A percentile compares a stretch with the other conserved stretches of the same genome.
phyloP scores from a whole-genome alignment of 2,888 invertebrate genomes.

The Pandemis heparana region DNA sequence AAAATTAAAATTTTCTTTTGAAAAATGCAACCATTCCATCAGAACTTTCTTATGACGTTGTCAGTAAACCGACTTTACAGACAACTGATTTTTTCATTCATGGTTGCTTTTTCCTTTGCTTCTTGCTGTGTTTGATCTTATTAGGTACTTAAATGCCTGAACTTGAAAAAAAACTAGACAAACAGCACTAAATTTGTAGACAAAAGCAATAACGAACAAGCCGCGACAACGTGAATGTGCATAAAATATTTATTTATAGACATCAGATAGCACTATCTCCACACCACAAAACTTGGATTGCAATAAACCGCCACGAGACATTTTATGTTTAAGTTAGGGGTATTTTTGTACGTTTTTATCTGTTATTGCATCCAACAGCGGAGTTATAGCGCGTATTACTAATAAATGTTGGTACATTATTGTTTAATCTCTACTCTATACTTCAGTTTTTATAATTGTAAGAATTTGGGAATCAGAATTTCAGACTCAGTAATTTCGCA shows the following conservation, averaged over 20 bases:
- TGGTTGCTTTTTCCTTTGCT: too few relatives aligned
- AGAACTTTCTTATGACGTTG: too few relatives aligned
- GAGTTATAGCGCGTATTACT: constrained; percentile 51
- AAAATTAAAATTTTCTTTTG: too few relatives aligned
- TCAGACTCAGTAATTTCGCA: background rate
- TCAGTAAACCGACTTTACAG: too few relatives aligned
- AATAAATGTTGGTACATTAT: constrained; percentile 18
- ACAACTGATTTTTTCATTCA: too few relatives aligned
- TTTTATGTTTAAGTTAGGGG: constrained; percentile 62
- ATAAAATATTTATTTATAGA: constrained; percentile 73
- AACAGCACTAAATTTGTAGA: constrained; percentile 29
- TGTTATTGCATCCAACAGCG: constrained; percentile 72
- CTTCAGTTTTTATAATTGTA: background rate
- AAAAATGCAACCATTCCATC: too few relatives aligned
- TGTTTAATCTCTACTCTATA: background rate
- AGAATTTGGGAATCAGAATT: background rate
- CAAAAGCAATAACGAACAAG: constrained; percentile 55
- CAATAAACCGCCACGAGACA: constrained; percentile 67
- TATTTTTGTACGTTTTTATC: constrained; percentile 73
- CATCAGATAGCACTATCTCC: constrained; percentile 69
- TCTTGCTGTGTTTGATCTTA: too few relatives aligned
- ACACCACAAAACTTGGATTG: constrained; percentile 63
- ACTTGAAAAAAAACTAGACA: constrained; percentile 34
- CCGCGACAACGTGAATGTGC: constrained; percentile 60
- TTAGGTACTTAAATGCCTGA: background rate